A percentile compares a stretch with the other conserved stretches of the same genome.
These are phyloP conservation scores for Dasypogon diadema DNA, from an alignment of 2,888 invertebrate genomes.

Conservation along the genomic window DNA sequence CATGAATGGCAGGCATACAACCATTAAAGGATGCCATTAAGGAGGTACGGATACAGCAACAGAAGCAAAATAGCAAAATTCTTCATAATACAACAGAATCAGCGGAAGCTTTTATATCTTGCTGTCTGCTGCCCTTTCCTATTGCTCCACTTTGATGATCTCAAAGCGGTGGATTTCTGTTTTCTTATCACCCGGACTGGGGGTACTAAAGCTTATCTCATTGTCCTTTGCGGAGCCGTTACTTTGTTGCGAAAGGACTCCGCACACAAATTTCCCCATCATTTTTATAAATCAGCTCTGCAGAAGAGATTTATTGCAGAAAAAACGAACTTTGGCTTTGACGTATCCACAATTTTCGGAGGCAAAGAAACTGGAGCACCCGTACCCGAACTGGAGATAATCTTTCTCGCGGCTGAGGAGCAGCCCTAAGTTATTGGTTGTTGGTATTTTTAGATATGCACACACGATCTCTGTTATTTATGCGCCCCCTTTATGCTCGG, in stretches of 20 bases:
- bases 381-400: neutral
- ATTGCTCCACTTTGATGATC: neutral
- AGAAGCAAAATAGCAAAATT: neutral
- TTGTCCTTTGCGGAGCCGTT: neutral
- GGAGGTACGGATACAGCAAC: neutral
- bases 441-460: neutral
- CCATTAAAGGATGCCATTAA: slow-evolving; percentile 8
- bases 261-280: slow-evolving; percentile 6
- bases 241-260: neutral
- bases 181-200: neutral
- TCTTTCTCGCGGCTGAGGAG: neutral
- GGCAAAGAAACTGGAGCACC: neutral
- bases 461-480: slow-evolving; percentile 28
- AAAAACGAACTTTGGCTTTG: slow-evolving; percentile 15
- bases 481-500: slow-evolving; percentile 16
- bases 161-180: slow-evolving; percentile 1
- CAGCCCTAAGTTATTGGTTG: neutral
- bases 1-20: neutral
- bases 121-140: neutral
- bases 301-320: slow-evolving; percentile 28
- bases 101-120: slow-evolving; percentile 21
- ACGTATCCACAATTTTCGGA: slow-evolving; percentile 10
- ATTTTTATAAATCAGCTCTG: slow-evolving; percentile 35
- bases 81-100: neutral
- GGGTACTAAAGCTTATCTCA: slow-evolving; percentile 3